These are phyloP conservation scores for Nicator chloris DNA, from an alignment of 2,113 vertebrate genomes.

Conservation along the genomic window DNA sequence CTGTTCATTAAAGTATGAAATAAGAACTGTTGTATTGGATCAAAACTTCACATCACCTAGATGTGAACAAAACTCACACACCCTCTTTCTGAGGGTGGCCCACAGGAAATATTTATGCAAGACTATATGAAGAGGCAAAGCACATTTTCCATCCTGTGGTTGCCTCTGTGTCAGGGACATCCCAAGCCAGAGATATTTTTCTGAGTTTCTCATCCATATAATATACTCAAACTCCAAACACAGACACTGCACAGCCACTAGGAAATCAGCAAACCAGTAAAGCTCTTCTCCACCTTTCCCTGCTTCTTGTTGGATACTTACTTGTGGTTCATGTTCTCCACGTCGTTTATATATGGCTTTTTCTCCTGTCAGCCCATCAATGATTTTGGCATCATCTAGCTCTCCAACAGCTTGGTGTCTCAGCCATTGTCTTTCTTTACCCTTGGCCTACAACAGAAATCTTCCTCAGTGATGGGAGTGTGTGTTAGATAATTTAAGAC, in stretches of 20 bases:
- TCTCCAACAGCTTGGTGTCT: conserved; percentile 92
- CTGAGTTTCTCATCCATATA: not conserved
- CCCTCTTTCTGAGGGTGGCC: not conserved
- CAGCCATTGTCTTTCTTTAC: conserved; percentile 95
- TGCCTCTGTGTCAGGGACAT: not conserved
- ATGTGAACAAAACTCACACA: no score
- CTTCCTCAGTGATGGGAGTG: not conserved
- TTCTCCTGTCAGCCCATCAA: conserved; percentile 93
- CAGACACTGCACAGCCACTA: not conserved
- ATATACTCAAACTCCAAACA: not conserved
- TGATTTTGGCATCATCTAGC: conserved; percentile 95
- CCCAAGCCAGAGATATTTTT: not conserved
- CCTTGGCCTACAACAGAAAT: conserved; percentile 85
- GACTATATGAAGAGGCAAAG: not conserved
- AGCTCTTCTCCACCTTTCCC: not conserved
- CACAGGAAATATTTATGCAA: not conserved
- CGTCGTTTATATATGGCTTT: conserved; percentile 94
- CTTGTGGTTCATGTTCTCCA: conserved; percentile 91
- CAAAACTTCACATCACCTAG: not conserved
- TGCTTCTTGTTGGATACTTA: conserved; percentile 48
- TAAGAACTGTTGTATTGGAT: not conserved
- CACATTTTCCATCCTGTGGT: not conserved
- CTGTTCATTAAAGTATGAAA: not conserved
- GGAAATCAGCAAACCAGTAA: not conserved
- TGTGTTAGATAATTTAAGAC: not conserved